Conservation (phyloP, 2,888 invertebrate species). For the Cepaea hortensis region DNA sequence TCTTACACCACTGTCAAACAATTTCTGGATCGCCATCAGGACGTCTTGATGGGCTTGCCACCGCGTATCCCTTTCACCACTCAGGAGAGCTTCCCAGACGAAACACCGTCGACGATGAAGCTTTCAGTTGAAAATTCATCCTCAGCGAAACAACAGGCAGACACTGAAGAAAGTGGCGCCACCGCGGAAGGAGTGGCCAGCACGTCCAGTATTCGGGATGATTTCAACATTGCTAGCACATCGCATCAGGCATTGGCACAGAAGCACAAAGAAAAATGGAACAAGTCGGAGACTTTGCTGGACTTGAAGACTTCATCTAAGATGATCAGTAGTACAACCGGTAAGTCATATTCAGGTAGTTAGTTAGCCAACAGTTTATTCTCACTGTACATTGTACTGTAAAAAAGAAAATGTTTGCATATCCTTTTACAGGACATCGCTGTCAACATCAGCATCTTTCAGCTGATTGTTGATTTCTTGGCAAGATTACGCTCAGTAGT, state of each 20-base stretch:
- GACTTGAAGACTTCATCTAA: too few species aligned
- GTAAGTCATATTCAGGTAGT: too few species aligned
- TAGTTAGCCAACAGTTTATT: too few species aligned
- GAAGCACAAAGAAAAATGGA: background rate
- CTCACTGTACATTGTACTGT: too few species aligned
- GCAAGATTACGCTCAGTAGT: too few species aligned
- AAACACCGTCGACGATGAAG: conserved; percentile 8
- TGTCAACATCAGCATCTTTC: too few species aligned
- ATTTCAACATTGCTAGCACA: background rate
- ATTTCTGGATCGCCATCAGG: conserved; percentile 35
- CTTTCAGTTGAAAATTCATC: background rate
- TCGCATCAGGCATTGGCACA: background rate
- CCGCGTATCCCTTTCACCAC: background rate
- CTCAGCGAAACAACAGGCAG: background rate
- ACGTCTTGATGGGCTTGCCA: background rate
- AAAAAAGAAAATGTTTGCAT: too few species aligned
- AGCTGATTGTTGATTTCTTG: too few species aligned
- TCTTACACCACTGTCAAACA: conserved; percentile 32
- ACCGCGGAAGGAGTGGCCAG: too few species aligned
- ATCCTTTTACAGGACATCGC: too few species aligned
- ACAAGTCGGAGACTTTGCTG: background rate
- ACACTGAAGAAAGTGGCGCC: background rate
- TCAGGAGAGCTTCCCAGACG: background rate
- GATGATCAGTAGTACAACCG: too few species aligned
- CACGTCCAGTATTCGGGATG: background rate